Evolutionary conservation across 2,888 invertebrate species (phyloP), one percentile per base, ranked within the genome.

Genomic region (Fissipunctia ypsillon): DNA sequence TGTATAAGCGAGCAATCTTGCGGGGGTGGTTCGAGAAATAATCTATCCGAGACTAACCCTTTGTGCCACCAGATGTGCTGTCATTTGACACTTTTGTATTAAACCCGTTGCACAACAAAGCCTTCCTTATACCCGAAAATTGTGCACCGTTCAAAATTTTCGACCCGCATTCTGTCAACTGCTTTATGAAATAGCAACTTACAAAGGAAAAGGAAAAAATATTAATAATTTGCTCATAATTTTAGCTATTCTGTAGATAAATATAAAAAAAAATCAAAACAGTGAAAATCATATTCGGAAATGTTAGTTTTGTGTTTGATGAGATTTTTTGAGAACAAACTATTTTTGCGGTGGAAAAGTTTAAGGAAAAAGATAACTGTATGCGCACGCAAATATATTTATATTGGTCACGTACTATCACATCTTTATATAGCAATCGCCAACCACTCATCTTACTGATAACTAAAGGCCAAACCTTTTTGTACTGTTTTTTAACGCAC

Each of bases 31-130:
- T 94, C 93, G 95, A 94, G 95, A 96, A 96, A 96, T 96, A 96
- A 96, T 96, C 95, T 94, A 95, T 94, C 95, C 93, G 90, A 89
- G 88, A 91, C 84, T 94, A 96, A 96, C 96, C 96, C 96, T 96
- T 96, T 96, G 95, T 95, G 93, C 88, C 87, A 91, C 94, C 96
- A 96, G 96, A 96, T 96, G 96, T 94, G 95, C 95, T 95, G 96
- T 96, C 96, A 96, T 96, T 96, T 95, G 96, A 96, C 96, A 96
- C 96, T 96, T 96, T 95, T 96, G 96, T 96, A 96, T 95, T 96
- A 96, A 90, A 94, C 94, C 94, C 94, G 94, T 96, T 96, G 96
- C 96, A 96, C 96, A 95, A 96, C 96, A 96, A 96, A 94, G 94
- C 87, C 94, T 93, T 94, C 93, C 95, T 95, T 95, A 95, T 94